Percentiles rank a stretch among this genome's conserved stretches.
Evolutionary conservation across 1,140 invertebrate genomes (phyloP).

Genomic region (Mycetomoellerius zeteki): DNA sequence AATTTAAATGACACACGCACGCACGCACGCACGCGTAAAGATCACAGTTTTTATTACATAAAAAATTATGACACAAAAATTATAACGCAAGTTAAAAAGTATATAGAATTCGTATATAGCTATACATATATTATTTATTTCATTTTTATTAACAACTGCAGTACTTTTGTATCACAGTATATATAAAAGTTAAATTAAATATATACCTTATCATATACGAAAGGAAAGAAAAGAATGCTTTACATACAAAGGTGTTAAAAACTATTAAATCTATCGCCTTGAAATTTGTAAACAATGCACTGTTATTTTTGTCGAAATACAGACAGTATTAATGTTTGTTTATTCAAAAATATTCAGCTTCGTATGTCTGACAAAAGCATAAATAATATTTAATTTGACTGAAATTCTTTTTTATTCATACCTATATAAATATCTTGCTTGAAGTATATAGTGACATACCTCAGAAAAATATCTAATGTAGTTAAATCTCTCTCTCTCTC

Average conservation of each 20-base stretch:
- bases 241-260: slow-evolving; percentile 23
- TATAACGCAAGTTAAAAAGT: background rate
- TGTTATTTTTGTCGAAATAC: slow-evolving; percentile 1
- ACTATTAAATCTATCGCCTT: background rate
- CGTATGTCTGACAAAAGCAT: background rate
- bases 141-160: slow-evolving; percentile 4
- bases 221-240: background rate
- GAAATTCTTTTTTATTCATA: slow-evolving; percentile 4
- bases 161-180: background rate
- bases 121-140: slow-evolving; percentile 16
- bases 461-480: background rate
- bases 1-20: background rate
- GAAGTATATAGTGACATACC: background rate
- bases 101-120: background rate
- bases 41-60: background rate
- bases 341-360: background rate
- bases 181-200: background rate
- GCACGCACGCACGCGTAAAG: background rate
- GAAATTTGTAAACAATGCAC: background rate
- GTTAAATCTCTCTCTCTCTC: no score
- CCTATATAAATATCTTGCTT: background rate
- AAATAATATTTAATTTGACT: background rate
- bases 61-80: background rate
- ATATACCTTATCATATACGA: background rate
- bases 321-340: background rate